These are phyloP conservation scores for Gasterosteus aculeatus DNA, from an alignment of 2,113 vertebrate species.

Conservation along the genomic window DNA sequence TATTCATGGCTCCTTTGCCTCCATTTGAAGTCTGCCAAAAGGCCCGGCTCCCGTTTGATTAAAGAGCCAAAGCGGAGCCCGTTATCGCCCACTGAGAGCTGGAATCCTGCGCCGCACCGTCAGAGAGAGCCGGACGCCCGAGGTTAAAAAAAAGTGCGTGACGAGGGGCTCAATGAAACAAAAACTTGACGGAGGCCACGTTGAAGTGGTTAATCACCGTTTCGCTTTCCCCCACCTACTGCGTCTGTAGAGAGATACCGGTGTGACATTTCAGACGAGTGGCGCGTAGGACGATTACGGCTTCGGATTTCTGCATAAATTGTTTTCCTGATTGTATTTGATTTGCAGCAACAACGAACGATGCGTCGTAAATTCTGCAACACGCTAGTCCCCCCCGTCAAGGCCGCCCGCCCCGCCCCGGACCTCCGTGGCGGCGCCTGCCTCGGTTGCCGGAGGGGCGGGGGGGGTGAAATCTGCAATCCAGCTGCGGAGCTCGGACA, in stretches of 20 bases:
- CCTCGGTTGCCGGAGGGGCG: conserved; percentile 5
- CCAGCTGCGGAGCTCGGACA: conserved; percentile 57
- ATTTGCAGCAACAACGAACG: not conserved
- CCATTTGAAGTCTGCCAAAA: conserved; percentile 63
- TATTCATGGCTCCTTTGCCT: conserved; percentile 62
- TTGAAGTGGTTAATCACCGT: conserved; percentile 29
- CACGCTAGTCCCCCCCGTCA: conserved; percentile 19
- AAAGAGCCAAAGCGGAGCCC: conserved; percentile 32
- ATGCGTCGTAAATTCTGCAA: not conserved
- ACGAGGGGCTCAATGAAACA: conserved; percentile 19
- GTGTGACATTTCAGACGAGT: conserved; percentile 17
- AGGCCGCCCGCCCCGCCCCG: conserved; percentile 7
- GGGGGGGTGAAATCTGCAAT: conserved; percentile 61
- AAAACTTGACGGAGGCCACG: conserved; percentile 30
- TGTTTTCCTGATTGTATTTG: not conserved
- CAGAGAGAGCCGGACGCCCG: conserved; percentile 21
- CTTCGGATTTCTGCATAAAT: not conserved
- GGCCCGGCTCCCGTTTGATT: conserved; percentile 67
- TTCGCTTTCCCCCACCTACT: conserved; percentile 19
- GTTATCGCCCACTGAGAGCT: conserved; percentile 55
- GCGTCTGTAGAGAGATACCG: not conserved
- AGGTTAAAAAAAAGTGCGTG: conserved; percentile 25
- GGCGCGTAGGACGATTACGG: not conserved
- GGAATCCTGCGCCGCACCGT: conserved; percentile 26
- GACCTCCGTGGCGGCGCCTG: conserved; percentile 25